Conservation (phyloP, 1,140 invertebrate genomes). For the Drosophila tristis region DNA sequence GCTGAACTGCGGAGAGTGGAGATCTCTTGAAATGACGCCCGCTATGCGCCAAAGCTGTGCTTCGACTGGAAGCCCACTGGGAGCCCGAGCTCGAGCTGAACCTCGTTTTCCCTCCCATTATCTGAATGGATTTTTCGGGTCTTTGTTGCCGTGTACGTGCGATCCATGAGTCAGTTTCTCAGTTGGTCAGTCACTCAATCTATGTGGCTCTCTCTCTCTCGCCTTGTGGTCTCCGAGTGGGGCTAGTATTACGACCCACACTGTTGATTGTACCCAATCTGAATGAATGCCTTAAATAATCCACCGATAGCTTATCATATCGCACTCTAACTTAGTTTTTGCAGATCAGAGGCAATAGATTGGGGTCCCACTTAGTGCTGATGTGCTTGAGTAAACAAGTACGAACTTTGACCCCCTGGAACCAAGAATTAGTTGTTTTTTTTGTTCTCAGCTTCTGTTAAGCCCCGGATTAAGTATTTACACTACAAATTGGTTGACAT, state of each 20-base stretch:
- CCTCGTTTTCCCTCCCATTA: constrained; percentile 14
- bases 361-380: constrained; percentile 18
- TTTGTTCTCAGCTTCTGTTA: not conserved
- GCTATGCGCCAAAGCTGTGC: constrained; percentile 69
- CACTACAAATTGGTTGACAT: not conserved
- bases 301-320: constrained; percentile 61
- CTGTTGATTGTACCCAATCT: constrained; percentile 31
- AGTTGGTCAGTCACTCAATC: constrained; percentile 28
- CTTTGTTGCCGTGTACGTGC: constrained; percentile 43
- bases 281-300: constrained; percentile 46
- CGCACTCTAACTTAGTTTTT: constrained; percentile 23
- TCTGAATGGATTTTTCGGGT: constrained; percentile 30
- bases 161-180: constrained; percentile 58
- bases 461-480: constrained; percentile 7
- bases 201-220: not conserved
- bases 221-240: not conserved
- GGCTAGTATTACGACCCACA: constrained; percentile 15
- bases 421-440: not conserved
- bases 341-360: constrained; percentile 37
- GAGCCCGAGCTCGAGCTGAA: constrained; percentile 36
- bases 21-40: constrained; percentile 55
- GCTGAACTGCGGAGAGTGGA: constrained; percentile 15
- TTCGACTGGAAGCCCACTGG: constrained; percentile 52
- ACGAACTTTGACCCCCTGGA: constrained; percentile 29
- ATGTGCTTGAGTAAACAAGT: constrained; percentile 26